Percentiles rank a stretch among this genome's conserved stretches.
These are phyloP conservation scores for Trichogramma dendrolimi DNA, from an alignment of 2,888 invertebrate species.

Conservation along the genomic window DNA sequence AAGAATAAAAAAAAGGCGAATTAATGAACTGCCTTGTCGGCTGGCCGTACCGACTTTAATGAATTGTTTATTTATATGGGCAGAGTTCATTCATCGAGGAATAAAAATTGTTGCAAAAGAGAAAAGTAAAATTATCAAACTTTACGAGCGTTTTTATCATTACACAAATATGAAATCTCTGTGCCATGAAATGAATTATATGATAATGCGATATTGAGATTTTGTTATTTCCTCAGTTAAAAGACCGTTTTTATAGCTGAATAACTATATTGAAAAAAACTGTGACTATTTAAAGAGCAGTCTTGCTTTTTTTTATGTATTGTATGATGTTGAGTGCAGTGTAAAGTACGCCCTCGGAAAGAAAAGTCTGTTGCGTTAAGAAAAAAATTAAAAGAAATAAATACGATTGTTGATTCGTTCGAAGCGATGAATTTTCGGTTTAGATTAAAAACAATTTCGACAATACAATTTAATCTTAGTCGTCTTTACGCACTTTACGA, in stretches of 20 bases:
- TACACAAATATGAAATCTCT: constrained; percentile 33
- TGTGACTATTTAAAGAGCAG: no score
- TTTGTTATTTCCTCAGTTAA: constrained; percentile 30
- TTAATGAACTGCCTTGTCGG: constrained; percentile 26
- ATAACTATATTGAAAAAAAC: no score
- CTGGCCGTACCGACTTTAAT: constrained; percentile 27
- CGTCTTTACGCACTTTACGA: no score
- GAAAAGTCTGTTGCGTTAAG: no score
- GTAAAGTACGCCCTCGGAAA: no score
- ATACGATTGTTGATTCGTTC: neutral
- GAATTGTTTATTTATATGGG: constrained; percentile 20
- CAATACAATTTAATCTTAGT: no score
- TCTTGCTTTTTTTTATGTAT: no score
- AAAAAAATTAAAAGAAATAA: no score
- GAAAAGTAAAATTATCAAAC: constrained; percentile 2
- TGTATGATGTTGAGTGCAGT: no score
- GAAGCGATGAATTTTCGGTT: no score
- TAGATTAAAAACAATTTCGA: no score
- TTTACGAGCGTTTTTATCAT: constrained; percentile 24
- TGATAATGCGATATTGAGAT: constrained; percentile 34
- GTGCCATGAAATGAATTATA: constrained; percentile 39
- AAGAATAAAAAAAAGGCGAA: constrained; percentile 8
- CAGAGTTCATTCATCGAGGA: constrained; percentile 1
- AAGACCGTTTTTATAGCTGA: neutral
- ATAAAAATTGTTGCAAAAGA: constrained; percentile 20